Conservation (phyloP, 2,888 invertebrate species). For the Belgica antarctica region DNA sequence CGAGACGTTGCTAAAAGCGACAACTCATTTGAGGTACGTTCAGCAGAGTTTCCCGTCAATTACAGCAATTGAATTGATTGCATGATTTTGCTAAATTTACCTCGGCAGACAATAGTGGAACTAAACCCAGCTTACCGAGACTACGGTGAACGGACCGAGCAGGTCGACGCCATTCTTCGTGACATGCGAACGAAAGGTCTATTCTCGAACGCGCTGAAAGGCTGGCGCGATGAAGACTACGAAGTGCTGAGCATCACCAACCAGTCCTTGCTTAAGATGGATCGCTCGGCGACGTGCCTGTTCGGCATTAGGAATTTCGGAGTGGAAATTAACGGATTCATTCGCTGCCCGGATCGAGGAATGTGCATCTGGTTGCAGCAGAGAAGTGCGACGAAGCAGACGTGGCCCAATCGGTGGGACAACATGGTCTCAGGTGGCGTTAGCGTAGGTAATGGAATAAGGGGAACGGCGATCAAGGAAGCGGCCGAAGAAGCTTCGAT, state of each 20-base stretch:
- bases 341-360: slow-evolving; percentile 78
- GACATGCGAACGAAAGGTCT: slow-evolving; percentile 72
- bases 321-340: slow-evolving; percentile 91
- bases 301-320: slow-evolving; percentile 94
- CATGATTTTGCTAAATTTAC: background rate
- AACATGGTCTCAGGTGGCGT: slow-evolving; percentile 94
- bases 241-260: slow-evolving; percentile 69
- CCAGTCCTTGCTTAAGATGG: slow-evolving; percentile 69
- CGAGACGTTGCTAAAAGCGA: slow-evolving; percentile 50
- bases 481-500: slow-evolving; percentile 93
- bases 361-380: slow-evolving; percentile 91
- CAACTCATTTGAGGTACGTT: slow-evolving; percentile 22
- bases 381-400: slow-evolving; percentile 53
- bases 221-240: slow-evolving; percentile 59
- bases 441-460: slow-evolving; percentile 81
- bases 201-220: slow-evolving; percentile 69
- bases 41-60: slow-evolving; percentile 9
- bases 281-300: slow-evolving; percentile 87
- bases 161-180: slow-evolving; percentile 74
- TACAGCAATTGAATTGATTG: too few species aligned
- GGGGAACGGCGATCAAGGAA: slow-evolving; percentile 89
- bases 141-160: slow-evolving; percentile 75
- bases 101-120: slow-evolving; percentile 66
- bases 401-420: slow-evolving; percentile 68
- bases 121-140: slow-evolving; percentile 84